Evolutionary conservation across 2,113 vertebrate species (phyloP).

Genomic region (Mandrillus leucophaeus): DNA sequence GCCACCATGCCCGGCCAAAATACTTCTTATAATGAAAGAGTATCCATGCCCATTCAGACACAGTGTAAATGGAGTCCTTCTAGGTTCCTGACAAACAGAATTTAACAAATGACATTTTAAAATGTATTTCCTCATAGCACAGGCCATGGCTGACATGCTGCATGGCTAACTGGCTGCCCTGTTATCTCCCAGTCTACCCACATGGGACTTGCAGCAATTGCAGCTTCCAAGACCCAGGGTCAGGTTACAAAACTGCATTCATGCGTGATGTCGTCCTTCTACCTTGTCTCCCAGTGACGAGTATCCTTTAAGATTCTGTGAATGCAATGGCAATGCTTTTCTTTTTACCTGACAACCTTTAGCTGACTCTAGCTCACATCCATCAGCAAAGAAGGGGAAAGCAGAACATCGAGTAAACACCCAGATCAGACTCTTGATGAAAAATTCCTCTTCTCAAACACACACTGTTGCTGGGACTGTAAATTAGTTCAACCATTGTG

Average conservation of each 20-base stretch:
- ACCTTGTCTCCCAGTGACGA: not conserved
- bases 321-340: not conserved
- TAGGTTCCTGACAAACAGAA: not conserved
- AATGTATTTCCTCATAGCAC: not conserved
- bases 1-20: too few species aligned
- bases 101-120: not conserved
- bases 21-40: not conserved
- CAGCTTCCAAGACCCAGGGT: not conserved
- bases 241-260: not conserved
- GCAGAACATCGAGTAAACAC: not conserved
- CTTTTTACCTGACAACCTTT: not conserved
- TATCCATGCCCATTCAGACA: not conserved
- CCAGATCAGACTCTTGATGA: not conserved
- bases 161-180: not conserved
- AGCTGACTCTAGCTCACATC: not conserved
- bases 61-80: accelerated
- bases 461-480: too few species aligned
- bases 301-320: not conserved
- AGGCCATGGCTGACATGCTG: too few species aligned
- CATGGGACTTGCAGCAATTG: not conserved
- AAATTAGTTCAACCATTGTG: too few species aligned
- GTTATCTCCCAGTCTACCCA: accelerated
- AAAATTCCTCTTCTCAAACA: not conserved
- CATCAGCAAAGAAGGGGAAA: not conserved
- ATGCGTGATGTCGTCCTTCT: accelerated